Base-by-base conservation (phyloP, 35 echinoderm and acorn worm genomes). In the Holothuria glaberrima region DNA sequence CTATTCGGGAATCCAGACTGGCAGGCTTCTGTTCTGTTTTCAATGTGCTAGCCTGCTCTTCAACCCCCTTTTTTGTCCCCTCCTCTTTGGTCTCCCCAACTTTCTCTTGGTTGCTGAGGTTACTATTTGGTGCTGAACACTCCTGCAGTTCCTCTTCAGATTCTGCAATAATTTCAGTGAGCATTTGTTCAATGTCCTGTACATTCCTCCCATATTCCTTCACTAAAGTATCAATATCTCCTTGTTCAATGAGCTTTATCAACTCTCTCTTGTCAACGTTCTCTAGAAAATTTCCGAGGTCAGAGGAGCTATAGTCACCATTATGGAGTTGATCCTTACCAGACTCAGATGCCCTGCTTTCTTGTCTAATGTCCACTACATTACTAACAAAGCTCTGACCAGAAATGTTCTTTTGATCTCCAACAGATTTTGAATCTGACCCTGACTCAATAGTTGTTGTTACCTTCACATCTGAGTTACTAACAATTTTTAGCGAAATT, bases 221-320 rank as follows among this genome's bases (percentile, higher is more conserved):
- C 56, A 84, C 58, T 26, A 84, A 54, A 12, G 31, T 84, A 27
- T 84, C 80, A 20, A 84, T 84, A 36, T 84, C 80, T 63, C 80
- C 50, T 56, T 84, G 80, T 41, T 84, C 80, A 36, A 84, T 84
- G 26, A 84, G 80, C 18, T 84, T 84, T 5, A 84, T 84, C 80
- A 84, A 31, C 20, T 84, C 54, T 19, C 32, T 52, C 3, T 61
- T 84, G 54, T 84, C 80, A 5, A 54, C 50, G 12, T 54, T 54
- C 19, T 84, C 80, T 13, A 84, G 36, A n/a, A 84, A 6, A 30
- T 84, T 63, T 19, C 27, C 54, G 5, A 84, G 26, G 4, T 63
- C 80, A 33, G 80, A 61, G 50, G 79, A 57, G 26, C 54, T 25
- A 9, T 58, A 54, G 34, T 61, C 54, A 36, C 30, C 80, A 6